These are phyloP conservation scores for Pogonophryne albipinna DNA, from an alignment of 2,797 vertebrate genomes.

Conservation along the genomic window DNA sequence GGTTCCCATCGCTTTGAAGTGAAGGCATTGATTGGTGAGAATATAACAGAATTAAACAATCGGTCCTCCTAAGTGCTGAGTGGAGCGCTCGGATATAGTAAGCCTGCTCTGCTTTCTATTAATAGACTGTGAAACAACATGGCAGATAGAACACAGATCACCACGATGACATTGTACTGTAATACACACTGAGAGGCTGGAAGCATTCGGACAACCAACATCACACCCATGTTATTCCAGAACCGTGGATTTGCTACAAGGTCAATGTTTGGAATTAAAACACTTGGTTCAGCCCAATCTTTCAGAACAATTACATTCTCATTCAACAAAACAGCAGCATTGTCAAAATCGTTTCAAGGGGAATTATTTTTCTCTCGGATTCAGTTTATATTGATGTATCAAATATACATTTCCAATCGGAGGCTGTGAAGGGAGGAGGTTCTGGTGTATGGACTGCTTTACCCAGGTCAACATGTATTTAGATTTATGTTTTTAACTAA, in stretches of 20 bases:
- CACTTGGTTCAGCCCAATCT: too few species aligned
- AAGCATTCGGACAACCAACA: not conserved
- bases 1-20: conserved; percentile 85
- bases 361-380: too few species aligned
- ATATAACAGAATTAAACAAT: conserved; percentile 82
- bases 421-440: too few species aligned
- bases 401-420: too few species aligned
- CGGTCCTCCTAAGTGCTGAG: conserved; percentile 58
- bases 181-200: not conserved
- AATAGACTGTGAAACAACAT: conserved; percentile 38
- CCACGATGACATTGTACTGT: conserved; percentile 13
- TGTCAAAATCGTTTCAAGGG: too few species aligned
- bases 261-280: conserved; percentile 1
- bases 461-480: too few species aligned
- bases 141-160: conserved; percentile 25
- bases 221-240: not conserved
- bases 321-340: too few species aligned
- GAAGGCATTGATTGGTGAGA: conserved; percentile 78
- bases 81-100: conserved; percentile 36
- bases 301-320: too few species aligned
- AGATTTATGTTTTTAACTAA: too few species aligned
- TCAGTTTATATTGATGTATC: too few species aligned
- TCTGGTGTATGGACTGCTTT: too few species aligned
- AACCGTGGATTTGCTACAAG: not conserved
- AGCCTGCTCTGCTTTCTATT: conserved; percentile 46